These are phyloP conservation scores for Drosophila paramelanica DNA, from an alignment of 2,888 invertebrate species.

Conservation along the genomic window DNA sequence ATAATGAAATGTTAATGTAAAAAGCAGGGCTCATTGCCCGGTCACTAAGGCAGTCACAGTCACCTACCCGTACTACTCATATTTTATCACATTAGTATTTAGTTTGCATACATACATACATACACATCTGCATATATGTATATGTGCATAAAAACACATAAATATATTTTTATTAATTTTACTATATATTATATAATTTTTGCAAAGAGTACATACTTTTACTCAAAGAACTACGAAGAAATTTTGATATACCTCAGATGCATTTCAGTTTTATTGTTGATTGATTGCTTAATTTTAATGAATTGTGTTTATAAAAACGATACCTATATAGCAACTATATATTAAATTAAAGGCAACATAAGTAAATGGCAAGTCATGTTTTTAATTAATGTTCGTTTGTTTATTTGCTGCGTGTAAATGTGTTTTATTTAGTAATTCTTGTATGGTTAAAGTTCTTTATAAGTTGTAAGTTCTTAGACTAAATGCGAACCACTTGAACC, in stretches of 20 bases:
- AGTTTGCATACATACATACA: slow-evolving; percentile 49
- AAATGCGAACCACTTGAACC: slow-evolving; percentile 77
- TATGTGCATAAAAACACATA: neutral
- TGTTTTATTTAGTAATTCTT: slow-evolving; percentile 32
- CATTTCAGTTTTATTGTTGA: slow-evolving; percentile 85
- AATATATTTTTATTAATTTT: slow-evolving; percentile 42
- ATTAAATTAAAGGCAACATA: slow-evolving; percentile 44
- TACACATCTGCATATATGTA: slow-evolving; percentile 18
- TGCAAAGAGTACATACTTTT: slow-evolving; percentile 60
- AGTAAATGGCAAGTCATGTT: slow-evolving; percentile 23
- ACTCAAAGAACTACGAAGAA: slow-evolving; percentile 83
- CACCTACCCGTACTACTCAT: slow-evolving; percentile 76
- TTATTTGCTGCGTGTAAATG: slow-evolving; percentile 39
- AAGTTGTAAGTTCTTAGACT: slow-evolving; percentile 61
- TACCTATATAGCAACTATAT: slow-evolving; percentile 38
- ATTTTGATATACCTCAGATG: slow-evolving; percentile 85
- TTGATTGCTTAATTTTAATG: slow-evolving; percentile 78
- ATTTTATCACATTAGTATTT: slow-evolving; percentile 72
- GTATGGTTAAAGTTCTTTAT: slow-evolving; percentile 60
- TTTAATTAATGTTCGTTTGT: slow-evolving; percentile 33
- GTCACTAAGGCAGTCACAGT: slow-evolving; percentile 57
- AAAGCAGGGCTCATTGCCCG: slow-evolving; percentile 11
- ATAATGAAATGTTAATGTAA: slow-evolving; percentile 23
- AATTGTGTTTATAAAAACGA: slow-evolving; percentile 32
- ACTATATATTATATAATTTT: slow-evolving; percentile 44